Base-by-base conservation (phyloP, 2,797 vertebrate genomes). In the Onychomys arenicola region DNA sequence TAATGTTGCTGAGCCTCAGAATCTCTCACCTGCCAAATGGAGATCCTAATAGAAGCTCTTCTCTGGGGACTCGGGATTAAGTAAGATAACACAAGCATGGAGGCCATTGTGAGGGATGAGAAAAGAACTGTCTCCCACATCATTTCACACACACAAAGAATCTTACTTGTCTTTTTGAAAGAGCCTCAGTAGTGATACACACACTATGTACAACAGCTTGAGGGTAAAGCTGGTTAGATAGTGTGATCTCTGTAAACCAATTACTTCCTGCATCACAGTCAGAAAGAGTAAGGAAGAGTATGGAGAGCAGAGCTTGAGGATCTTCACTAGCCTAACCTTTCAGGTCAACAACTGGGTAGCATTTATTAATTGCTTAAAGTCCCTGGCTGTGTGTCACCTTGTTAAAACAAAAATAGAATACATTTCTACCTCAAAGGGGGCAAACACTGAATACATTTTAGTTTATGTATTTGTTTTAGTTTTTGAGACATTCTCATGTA, bases 141-240 rank as follows among this genome's bases (percentile, higher is more conserved):
- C 29, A 9, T 57, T 75, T 25, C 40, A 59, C 63, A 34, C 9
- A 89, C 6, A 71, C 59, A 8, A 8, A 63, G 80, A 37, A 85
- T 78, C 89, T 97, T 57, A 32, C 6, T 61, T 96, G 11, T 65
- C 43, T 29, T 69, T 94, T 78, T 75, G 75, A 94, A 96, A 92
- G 17, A 19, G 5, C 88, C 90, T 52, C 57, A 71, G 1, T 61
- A 61, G 86, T 13, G 25, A 0, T 55, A 23, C 88, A 75, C 88
- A 75, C 17, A 23, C 32, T 2, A 4, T 16, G 4, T 16, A 52
- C 46, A 37, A 14, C 17, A 69, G 11, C 65, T 43, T 25, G 43
- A 46, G 19, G 8, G 55, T 82, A 94, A 94, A 77, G 71, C 55
- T 78, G 0, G 37, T 43, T 16, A 37, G 40, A 63, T 6, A 43